Conservation (phyloP, 2,113 vertebrate genomes). For the Struthidea cinerea region DNA sequence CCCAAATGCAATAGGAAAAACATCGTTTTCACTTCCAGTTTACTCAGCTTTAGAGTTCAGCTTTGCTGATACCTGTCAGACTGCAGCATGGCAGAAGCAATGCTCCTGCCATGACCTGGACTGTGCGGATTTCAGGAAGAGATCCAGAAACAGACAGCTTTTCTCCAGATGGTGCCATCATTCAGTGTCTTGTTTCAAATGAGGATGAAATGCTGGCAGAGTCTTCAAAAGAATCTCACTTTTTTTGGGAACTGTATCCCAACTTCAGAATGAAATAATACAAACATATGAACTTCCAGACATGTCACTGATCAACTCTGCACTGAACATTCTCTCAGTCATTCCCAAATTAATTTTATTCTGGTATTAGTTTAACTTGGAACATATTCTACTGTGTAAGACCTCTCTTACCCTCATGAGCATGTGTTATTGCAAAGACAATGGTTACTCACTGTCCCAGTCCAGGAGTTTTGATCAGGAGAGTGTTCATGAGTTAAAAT, state of each 20-base stretch:
- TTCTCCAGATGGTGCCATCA: background rate
- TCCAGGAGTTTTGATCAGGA: background rate
- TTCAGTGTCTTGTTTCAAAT: background rate
- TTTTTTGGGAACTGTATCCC: background rate
- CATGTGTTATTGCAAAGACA: background rate
- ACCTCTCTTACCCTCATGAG: background rate
- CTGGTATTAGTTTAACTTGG: background rate
- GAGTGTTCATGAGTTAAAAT: background rate
- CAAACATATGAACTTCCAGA: background rate
- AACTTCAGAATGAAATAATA: background rate
- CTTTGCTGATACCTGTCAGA: background rate
- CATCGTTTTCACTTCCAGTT: background rate
- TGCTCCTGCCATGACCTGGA: background rate
- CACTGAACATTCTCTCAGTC: background rate
- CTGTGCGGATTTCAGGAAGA: background rate
- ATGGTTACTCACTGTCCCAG: too few species aligned
- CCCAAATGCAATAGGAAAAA: background rate
- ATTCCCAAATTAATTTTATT: background rate
- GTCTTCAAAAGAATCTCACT: background rate
- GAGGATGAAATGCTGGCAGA: background rate
- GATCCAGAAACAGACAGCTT: background rate
- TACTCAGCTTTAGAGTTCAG: background rate
- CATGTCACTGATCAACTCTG: background rate
- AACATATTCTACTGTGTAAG: background rate
- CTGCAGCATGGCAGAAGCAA: background rate